Conservation (phyloP, 2,113 vertebrate species). For the Caranx melampygus region DNA sequence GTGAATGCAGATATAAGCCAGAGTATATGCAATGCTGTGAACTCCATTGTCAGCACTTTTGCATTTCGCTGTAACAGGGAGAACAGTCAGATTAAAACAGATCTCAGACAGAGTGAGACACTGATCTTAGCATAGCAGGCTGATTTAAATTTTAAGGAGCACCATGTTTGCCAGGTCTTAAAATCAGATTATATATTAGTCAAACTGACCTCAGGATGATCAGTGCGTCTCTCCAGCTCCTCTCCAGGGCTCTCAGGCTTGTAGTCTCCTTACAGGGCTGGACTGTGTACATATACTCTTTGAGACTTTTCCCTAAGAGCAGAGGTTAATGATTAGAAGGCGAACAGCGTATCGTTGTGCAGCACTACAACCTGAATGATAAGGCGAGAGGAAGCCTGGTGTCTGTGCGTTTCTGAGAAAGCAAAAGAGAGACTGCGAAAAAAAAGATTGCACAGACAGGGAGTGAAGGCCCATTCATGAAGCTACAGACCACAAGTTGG, state of each 20-base stretch:
- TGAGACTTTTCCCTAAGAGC: neutral
- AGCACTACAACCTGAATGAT: conserved; percentile 9
- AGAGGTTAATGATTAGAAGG: conserved; percentile 61
- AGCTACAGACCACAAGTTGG: conserved; percentile 24
- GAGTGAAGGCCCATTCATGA: conserved; percentile 33
- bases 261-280: neutral
- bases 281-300: neutral
- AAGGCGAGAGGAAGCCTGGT: neutral
- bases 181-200: neutral
- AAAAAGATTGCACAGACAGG: no score
- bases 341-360: neutral
- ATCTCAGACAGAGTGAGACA: neutral
- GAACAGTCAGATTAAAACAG: conserved; percentile 5
- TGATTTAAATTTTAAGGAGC: neutral
- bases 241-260: neutral
- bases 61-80: conserved; percentile 34
- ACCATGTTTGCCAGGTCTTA: neutral
- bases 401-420: neutral
- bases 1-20: conserved; percentile 40
- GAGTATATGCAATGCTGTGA: neutral
- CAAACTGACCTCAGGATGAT: conserved; percentile 43
- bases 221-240: neutral
- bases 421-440: neutral
- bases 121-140: neutral
- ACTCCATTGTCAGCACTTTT: conserved; percentile 48